phyloP scores from a whole-genome alignment of 1,140 invertebrate genomes.

The Ooceraea biroi region DNA sequence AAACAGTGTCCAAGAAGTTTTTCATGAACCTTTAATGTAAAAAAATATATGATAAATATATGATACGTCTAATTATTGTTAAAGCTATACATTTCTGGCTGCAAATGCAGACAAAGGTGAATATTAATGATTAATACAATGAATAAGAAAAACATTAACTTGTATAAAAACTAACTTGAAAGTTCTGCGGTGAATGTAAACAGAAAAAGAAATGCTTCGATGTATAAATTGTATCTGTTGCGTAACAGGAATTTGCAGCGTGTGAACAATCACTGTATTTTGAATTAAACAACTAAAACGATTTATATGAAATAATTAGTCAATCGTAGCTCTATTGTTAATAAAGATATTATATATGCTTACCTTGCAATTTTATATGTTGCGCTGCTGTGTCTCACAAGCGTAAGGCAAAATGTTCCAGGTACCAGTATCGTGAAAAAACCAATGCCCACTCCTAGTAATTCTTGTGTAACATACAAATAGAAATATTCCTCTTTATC shows the following conservation, averaged over 20 bases:
- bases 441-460: background rate
- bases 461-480: background rate
- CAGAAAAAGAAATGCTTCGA: too few species aligned
- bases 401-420: slow-evolving; percentile 60
- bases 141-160: too few species aligned
- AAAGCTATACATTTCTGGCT: background rate
- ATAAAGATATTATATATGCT: background rate
- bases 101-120: background rate
- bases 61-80: background rate
- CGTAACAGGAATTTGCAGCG: background rate
- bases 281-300: background rate
- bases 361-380: slow-evolving; percentile 66
- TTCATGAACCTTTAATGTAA: background rate
- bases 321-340: too few species aligned
- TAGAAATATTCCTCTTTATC: slow-evolving; percentile 50
- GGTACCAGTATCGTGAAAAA: slow-evolving; percentile 50
- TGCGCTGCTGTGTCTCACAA: slow-evolving; percentile 58
- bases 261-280: background rate
- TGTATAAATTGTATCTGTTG: background rate
- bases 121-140: background rate
- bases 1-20: background rate
- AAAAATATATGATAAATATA: background rate
- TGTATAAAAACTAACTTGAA: background rate
- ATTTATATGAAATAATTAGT: background rate
- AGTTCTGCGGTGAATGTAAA: too few species aligned